These are phyloP conservation scores for Leucoraja erinaceus DNA, from an alignment of 2,113 vertebrate species.

Conservation along the genomic window DNA sequence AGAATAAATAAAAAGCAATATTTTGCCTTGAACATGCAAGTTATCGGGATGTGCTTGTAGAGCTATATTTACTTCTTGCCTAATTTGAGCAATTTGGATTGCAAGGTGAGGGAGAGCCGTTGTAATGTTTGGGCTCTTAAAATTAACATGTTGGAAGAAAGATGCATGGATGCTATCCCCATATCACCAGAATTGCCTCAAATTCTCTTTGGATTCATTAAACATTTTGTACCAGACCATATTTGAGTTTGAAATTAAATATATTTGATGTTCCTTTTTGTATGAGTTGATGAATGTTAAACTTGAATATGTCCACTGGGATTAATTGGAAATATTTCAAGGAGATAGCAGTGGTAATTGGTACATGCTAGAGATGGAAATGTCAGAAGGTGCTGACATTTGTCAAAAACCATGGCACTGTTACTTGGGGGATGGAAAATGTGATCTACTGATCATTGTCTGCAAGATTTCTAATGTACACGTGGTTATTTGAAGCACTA, in stretches of 20 bases:
- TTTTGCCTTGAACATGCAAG: not conserved
- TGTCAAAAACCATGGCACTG: not conserved
- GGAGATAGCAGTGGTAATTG: not conserved
- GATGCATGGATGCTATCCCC: not conserved
- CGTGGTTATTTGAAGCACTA: not conserved
- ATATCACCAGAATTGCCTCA: not conserved
- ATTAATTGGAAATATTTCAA: not conserved
- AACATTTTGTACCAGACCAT: not conserved
- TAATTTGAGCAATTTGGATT: not conserved
- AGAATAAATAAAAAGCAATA: not conserved
- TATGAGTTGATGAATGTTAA: not conserved
- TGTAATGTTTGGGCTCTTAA: not conserved
- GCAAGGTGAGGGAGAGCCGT: not conserved
- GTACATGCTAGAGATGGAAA: not conserved
- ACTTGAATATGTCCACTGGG: not conserved
- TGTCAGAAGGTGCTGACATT: not conserved
- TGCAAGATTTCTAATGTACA: not conserved
- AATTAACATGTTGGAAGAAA: not conserved
- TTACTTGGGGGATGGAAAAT: not conserved
- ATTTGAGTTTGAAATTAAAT: not conserved
- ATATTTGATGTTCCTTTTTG: not conserved
- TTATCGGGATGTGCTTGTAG: not conserved
- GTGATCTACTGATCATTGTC: not conserved
- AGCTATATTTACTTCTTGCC: not conserved
- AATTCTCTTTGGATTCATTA: not conserved